Conservation (phyloP, 53 echinoderm and acorn worm species). For the Apostichopus leukothele region DNA sequence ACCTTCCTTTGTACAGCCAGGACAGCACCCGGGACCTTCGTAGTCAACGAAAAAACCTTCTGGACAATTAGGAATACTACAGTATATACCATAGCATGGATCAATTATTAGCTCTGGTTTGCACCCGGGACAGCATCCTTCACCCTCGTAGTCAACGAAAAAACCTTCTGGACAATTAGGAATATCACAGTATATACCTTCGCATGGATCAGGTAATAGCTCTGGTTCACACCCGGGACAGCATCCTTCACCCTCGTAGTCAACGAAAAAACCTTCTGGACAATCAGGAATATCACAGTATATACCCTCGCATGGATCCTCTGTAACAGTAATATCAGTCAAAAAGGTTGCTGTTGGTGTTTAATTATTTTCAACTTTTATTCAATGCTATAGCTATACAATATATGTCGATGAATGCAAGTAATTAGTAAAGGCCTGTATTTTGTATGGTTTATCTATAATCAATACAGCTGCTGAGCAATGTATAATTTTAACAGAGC, state of each 20-base stretch:
- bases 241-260: slow-evolving; percentile 24
- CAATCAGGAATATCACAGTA: not conserved
- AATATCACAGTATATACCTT: not conserved
- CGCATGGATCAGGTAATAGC: not conserved
- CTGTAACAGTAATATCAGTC: no score
- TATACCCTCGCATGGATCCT: slow-evolving; percentile 18
- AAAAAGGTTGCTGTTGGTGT: no score
- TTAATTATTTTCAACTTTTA: no score
- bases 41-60: not conserved
- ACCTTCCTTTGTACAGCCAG: not conserved
- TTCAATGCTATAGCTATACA: no score
- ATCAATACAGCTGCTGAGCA: no score
- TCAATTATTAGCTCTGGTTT: not conserved
- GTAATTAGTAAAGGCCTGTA: no score
- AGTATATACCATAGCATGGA: not conserved
- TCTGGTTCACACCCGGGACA: slow-evolving; percentile 11
- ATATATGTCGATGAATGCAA: no score
- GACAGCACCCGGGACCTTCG: slow-evolving; percentile 24
- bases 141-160: slow-evolving; percentile 11
- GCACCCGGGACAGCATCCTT: slow-evolving; percentile 26
- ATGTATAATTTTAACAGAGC: no score
- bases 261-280: not conserved
- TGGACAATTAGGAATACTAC: not conserved
- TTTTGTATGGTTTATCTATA: no score
- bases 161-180: not conserved